Conservation (phyloP, 2,797 vertebrate species). For the Danio jaintianensis region DNA sequence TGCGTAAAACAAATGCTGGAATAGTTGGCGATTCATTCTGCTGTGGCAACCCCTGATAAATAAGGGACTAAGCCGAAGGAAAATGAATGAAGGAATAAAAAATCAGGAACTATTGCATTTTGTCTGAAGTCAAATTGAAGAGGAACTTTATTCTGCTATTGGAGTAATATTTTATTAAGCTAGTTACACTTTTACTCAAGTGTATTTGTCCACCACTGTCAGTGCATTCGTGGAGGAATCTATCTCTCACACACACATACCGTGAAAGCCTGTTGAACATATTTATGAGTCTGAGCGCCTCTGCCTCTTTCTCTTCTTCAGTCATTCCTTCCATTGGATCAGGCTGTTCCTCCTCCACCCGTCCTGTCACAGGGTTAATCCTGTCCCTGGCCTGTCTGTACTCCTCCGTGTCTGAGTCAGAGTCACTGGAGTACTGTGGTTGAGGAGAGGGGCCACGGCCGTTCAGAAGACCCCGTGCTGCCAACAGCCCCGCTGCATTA, state of each 20-base stretch:
- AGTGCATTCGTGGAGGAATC: background rate
- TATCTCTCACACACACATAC: constrained; percentile 57
- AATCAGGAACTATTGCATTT: too few species aligned
- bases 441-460: constrained; percentile 38
- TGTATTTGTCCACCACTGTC: background rate
- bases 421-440: constrained; percentile 78
- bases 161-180: too few species aligned
- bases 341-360: constrained; percentile 86
- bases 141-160: too few species aligned
- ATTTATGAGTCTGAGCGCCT: constrained; percentile 87
- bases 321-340: constrained; percentile 95
- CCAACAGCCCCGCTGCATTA: constrained; percentile 84
- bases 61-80: too few species aligned
- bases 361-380: constrained; percentile 91
- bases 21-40: too few species aligned
- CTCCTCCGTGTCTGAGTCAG: constrained; percentile 75
- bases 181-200: too few species aligned
- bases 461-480: constrained; percentile 66
- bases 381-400: constrained; percentile 75
- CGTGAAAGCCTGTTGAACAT: constrained; percentile 83
- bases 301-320: constrained; percentile 91
- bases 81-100: too few species aligned
- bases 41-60: too few species aligned
- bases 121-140: too few species aligned
- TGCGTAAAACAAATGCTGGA: too few species aligned